These are phyloP conservation scores for Phalera bucephala DNA, from an alignment of 2,888 invertebrate species.

Conservation along the genomic window DNA sequence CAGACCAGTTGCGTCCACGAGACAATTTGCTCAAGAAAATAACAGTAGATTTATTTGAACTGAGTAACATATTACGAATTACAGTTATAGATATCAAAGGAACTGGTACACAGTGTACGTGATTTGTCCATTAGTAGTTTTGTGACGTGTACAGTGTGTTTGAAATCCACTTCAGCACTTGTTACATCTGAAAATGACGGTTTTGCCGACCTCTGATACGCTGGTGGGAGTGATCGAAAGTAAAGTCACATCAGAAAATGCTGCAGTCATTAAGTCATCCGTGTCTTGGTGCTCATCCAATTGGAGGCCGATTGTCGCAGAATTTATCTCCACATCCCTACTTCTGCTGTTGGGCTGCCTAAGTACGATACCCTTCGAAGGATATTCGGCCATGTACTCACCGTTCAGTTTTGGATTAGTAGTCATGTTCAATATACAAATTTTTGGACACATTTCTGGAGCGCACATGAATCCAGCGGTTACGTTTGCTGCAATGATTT, in stretches of 20 bases:
- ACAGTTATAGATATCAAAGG: too few relatives aligned
- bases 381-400: conserved; percentile 71
- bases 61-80: conserved; percentile 5
- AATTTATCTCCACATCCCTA: conserved; percentile 86
- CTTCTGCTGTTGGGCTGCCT: conserved; percentile 90
- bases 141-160: too few relatives aligned
- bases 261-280: conserved; percentile 8
- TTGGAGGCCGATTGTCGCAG: conserved; percentile 73
- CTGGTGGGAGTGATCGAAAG: conserved; percentile 38
- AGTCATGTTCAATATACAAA: conserved; percentile 87
- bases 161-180: too few relatives aligned
- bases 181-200: conserved; percentile 19
- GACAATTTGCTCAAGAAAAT: conserved; percentile 10
- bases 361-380: conserved; percentile 82
- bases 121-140: conserved; percentile 4
- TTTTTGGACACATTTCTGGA: conserved; percentile 90
- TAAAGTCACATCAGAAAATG: conserved; percentile 25
- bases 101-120: conserved; percentile 20
- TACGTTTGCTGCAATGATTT: conserved; percentile 85
- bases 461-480: conserved; percentile 91
- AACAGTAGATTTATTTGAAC: conserved; percentile 13
- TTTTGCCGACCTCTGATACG: conserved; percentile 14
- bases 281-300: conserved; percentile 40
- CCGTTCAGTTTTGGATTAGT: conserved; percentile 86
- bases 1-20: conserved; percentile 38